A percentile compares a stretch with the other conserved stretches of the same genome.
Conservation (phyloP, 2,797 vertebrate genomes). For the Notolabrus celidotus region DNA sequence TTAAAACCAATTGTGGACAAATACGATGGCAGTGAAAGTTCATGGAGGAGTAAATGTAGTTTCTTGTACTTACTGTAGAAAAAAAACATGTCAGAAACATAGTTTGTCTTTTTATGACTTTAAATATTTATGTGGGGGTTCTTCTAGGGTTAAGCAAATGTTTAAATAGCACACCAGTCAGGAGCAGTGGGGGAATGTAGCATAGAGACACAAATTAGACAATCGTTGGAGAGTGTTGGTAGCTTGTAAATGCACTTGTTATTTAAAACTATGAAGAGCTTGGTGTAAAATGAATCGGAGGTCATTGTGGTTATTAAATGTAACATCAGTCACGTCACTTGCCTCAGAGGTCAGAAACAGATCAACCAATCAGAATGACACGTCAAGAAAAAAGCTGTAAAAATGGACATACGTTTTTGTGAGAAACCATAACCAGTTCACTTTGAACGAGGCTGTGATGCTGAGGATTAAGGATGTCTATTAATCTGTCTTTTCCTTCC, state of each 20-base stretch:
- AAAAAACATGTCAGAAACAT: neutral
- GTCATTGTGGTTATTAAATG: neutral
- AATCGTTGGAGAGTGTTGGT: neutral
- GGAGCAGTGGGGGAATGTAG: neutral
- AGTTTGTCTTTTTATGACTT: neutral
- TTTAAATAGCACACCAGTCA: neutral
- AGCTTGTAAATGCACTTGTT: neutral
- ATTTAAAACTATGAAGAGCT: neutral
- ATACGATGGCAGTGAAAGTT: too few species aligned
- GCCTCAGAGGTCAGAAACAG: neutral
- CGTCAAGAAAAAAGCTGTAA: neutral
- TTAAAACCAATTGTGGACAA: too few species aligned
- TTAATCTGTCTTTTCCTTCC: neutral
- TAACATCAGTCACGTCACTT: neutral
- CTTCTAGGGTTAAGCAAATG: neutral
- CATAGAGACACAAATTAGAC: neutral
- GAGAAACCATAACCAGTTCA: too few species aligned
- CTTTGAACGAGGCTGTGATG: neutral
- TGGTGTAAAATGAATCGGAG: neutral
- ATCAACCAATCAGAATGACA: neutral
- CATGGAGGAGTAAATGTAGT: neutral
- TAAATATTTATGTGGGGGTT: neutral
- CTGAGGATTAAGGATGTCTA: neutral
- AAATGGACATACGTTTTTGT: too few species aligned
- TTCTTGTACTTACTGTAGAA: neutral